phyloP scores from a whole-genome alignment of 2,888 invertebrate genomes.

The Sussaba pulchella region DNA sequence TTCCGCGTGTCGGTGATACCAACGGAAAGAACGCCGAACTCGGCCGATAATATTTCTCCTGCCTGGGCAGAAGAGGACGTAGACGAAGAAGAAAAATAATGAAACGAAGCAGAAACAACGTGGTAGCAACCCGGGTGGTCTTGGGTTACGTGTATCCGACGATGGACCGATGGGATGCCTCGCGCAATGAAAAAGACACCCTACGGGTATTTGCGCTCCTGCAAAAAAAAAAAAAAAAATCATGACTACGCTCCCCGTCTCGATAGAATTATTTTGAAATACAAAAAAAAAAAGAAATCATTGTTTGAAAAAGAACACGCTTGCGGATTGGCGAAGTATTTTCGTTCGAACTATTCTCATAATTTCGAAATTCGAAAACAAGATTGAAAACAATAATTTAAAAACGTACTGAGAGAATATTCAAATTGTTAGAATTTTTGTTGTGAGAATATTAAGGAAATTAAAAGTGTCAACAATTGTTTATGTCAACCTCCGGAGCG shows the following conservation, averaged over 20 bases:
- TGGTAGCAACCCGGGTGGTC: conserved; percentile 28
- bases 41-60: conserved; percentile 19
- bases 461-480: too few relatives aligned
- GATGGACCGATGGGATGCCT: conserved; percentile 34
- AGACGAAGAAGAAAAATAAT: too few relatives aligned
- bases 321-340: too few relatives aligned
- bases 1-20: conserved; percentile 2
- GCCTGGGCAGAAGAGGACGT: neutral
- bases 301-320: neutral
- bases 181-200: conserved; percentile 6
- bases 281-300: too few relatives aligned
- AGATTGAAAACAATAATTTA: too few relatives aligned
- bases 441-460: too few relatives aligned
- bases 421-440: too few relatives aligned
- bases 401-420: too few relatives aligned
- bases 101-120: neutral
- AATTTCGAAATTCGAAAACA: too few relatives aligned
- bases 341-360: too few relatives aligned
- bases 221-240: conserved; percentile 52
- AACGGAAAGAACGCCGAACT: neutral
- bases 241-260: conserved; percentile 32
- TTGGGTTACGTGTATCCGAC: conserved; percentile 27
- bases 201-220: conserved; percentile 27
- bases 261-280: conserved; percentile 46
- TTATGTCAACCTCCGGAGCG: too few relatives aligned